Evolutionary conservation across 2,888 invertebrate species (phyloP).

Genomic region (Parnassius apollo): DNA sequence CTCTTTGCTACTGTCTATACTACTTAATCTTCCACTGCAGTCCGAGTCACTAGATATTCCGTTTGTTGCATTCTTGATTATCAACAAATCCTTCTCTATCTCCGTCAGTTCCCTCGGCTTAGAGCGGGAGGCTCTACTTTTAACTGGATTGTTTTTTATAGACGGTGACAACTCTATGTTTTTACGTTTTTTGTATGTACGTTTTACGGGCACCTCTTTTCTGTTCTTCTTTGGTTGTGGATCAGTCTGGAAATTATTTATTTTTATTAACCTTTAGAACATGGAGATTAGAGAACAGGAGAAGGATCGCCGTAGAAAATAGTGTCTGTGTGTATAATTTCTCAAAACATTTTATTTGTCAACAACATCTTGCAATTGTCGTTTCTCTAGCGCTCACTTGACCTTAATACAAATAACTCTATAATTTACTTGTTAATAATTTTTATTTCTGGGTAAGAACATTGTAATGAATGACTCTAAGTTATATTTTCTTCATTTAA

Average conservation of each 20-base stretch:
- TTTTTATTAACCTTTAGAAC: no score
- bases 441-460: no score
- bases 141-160: constrained; percentile 47
- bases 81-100: constrained; percentile 68
- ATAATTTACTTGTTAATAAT: no score
- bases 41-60: constrained; percentile 59
- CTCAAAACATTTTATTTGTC: no score
- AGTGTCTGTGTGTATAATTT: no score
- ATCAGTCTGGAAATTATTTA: constrained; percentile 51
- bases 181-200: constrained; percentile 64
- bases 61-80: constrained; percentile 65
- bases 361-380: no score
- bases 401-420: no score
- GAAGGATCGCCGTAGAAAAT: no score
- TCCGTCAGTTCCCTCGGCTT: constrained; percentile 65
- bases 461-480: no score
- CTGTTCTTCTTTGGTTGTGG: constrained; percentile 59
- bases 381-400: no score
- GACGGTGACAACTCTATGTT: constrained; percentile 54
- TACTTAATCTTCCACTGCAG: constrained; percentile 40
- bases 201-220: constrained; percentile 41
- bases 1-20: constrained; percentile 41
- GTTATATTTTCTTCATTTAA: no score
- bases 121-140: constrained; percentile 48
- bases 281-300: no score